Percentiles rank a stretch among this genome's conserved stretches.
These are phyloP conservation scores for Acrossocheilus fasciatus DNA, from an alignment of 2,797 vertebrate species.

Conservation along the genomic window DNA sequence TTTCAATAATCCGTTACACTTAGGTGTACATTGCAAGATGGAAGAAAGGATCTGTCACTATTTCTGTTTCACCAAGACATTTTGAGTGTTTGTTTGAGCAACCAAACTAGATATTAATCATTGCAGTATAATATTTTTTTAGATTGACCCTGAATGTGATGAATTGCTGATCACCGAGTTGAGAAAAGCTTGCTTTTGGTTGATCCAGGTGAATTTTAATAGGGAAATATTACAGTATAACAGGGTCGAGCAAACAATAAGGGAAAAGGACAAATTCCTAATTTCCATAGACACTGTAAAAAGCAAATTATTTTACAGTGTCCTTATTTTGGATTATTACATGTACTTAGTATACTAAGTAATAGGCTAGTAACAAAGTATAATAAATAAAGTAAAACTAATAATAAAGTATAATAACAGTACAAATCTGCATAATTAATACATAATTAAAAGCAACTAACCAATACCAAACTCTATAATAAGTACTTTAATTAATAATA, in stretches of 20 bases:
- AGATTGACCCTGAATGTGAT: not conserved
- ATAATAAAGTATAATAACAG: no score
- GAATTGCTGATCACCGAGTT: not conserved
- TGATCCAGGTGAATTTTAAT: no score
- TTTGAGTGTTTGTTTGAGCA: not conserved
- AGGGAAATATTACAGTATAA: not conserved
- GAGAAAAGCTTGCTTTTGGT: no score
- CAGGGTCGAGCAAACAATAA: not conserved
- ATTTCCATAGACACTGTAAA: not conserved
- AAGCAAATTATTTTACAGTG: not conserved
- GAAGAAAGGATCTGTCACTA: not conserved
- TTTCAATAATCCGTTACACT: not conserved
- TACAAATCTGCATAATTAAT: not conserved
- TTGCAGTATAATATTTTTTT: not conserved
- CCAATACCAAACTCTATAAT: not conserved
- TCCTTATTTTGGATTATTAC: no score
- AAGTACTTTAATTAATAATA: no score
- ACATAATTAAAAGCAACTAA: not conserved
- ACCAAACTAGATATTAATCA: not conserved
- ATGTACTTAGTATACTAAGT: no score
- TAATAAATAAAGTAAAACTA: no score
- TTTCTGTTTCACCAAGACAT: not conserved
- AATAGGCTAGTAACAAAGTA: no score
- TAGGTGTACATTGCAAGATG: not conserved
- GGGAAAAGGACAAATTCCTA: not conserved